A percentile compares a stretch with the other conserved stretches of the same genome.
These are phyloP conservation scores for Stichodactyla helianthus DNA, from an alignment of 64 coral and sea anemone species.

Conservation along the genomic window DNA sequence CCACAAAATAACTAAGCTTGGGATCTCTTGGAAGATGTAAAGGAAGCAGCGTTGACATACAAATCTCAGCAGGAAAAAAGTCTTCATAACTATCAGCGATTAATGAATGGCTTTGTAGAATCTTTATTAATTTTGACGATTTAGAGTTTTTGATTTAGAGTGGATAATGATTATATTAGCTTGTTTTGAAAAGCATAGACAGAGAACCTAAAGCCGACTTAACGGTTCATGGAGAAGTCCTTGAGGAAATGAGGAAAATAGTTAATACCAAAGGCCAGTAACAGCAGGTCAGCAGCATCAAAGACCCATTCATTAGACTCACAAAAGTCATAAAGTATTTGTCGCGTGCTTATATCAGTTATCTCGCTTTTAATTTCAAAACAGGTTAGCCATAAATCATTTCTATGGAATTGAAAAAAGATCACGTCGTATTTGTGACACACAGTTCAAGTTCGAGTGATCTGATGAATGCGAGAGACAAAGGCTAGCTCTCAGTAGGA, in stretches of 20 bases:
- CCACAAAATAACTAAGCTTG: too few relatives aligned
- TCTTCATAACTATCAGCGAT: too few relatives aligned
- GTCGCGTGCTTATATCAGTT: neutral
- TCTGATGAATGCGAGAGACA: neutral
- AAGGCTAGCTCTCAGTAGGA: neutral
- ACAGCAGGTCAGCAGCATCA: neutral
- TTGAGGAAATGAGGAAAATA: neutral
- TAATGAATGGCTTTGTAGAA: too few relatives aligned
- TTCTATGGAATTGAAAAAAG: neutral
- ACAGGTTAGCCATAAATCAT: neutral
- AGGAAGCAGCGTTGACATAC: too few relatives aligned
- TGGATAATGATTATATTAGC: too few relatives aligned
- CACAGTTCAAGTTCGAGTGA: neutral
- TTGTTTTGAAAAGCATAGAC: too few relatives aligned
- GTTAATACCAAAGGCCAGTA: neutral
- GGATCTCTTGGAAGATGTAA: too few relatives aligned
- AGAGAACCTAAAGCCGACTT: too few relatives aligned
- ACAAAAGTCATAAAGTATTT: neutral
- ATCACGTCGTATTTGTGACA: neutral
- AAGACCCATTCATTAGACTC: neutral
- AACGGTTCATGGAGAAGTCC: too few relatives aligned
- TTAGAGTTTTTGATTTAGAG: too few relatives aligned
- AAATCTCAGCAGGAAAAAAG: too few relatives aligned
- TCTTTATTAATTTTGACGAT: too few relatives aligned
- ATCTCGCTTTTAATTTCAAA: neutral